Base-by-base conservation (phyloP, 64 coral and sea anemone genomes). In the Montipora capricornis region DNA sequence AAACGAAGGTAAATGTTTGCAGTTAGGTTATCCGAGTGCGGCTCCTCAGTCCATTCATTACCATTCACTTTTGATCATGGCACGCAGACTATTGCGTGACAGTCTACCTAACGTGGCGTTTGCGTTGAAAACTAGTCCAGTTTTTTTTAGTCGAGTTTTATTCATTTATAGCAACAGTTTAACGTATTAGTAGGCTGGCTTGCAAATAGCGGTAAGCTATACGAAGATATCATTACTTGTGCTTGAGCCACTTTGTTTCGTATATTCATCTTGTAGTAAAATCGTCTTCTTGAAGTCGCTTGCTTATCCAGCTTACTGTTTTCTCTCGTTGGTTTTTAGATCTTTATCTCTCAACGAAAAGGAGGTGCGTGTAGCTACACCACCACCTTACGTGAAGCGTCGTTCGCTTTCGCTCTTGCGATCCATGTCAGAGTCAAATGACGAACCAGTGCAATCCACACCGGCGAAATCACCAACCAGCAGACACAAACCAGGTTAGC, bases 401-500 rank as follows among this genome's bases (percentile, higher is more conserved):
- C 66, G 82, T 8, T 49, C 66, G 24, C 84, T 50, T 14, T 58
- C 86, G 14, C 47, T 93, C 5, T 88, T 77, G 80, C 83, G 92
- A 2, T 93, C 92, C 47, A 29, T 88, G 62, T 93, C 92, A 7
- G 92, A 93, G 50, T 87, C 67, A 5, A 61, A 80, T 37, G 84
- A 80, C 11, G 84, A 77, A 37, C 14, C 52, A 29, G 22, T 60
- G 51, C 87, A 73, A 20, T 20, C 52, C 49, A 59, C 87, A 29
- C 87, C 76, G 37, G 50, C 29, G 4, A 76, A 77, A 78, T 77
- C 73, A 19, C 87, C 87, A 17, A 51, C 16, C 6, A 89, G 20
- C 73, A 92, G 76, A 47, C 81, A 77, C 5, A 92, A 77, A 68
- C 75, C 81, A 85, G 81, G 90, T 92, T 24, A 48, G 90, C 64